Evolutionary conservation across 1,140 invertebrate genomes (phyloP).

Genomic region (Whitmania pigra): DNA sequence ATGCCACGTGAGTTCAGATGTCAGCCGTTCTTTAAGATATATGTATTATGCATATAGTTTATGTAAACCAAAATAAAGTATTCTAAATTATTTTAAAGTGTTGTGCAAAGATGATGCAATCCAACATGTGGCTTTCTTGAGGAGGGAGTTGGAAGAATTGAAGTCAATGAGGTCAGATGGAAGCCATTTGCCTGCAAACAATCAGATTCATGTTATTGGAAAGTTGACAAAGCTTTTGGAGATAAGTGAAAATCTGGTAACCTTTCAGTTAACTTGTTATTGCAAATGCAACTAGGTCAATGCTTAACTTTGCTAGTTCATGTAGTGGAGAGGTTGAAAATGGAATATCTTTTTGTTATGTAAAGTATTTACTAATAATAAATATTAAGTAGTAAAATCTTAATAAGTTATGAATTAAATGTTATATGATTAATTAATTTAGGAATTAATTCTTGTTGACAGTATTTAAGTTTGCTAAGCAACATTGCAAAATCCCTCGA

Average conservation of each 20-base stretch:
- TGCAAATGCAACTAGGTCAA: too few relatives aligned
- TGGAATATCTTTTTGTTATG: too few relatives aligned
- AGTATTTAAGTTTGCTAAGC: too few relatives aligned
- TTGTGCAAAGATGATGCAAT: slow-evolving; percentile 37
- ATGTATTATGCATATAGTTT: too few relatives aligned
- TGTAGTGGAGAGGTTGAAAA: too few relatives aligned
- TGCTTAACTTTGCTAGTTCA: too few relatives aligned
- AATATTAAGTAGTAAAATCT: too few relatives aligned
- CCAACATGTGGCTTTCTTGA: slow-evolving; percentile 39
- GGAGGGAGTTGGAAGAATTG: slow-evolving; percentile 42
- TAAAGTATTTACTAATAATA: too few relatives aligned
- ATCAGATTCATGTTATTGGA: slow-evolving; percentile 37
- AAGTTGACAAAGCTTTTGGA: slow-evolving; percentile 40
- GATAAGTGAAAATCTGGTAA: slow-evolving; percentile 38
- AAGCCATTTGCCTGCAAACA: slow-evolving; percentile 30
- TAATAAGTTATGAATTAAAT: too few relatives aligned
- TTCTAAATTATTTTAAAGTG: slow-evolving; percentile 28
- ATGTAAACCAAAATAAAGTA: neutral
- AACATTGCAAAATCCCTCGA: too few relatives aligned
- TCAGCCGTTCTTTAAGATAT: neutral
- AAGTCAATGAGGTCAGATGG: slow-evolving; percentile 33
- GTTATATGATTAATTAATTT: too few relatives aligned
- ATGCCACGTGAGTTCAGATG: slow-evolving; percentile 17
- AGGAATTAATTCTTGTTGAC: too few relatives aligned
- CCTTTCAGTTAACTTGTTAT: neutral